phyloP scores from a whole-genome alignment of 2,113 vertebrate genomes.

The Petaurus breviceps region DNA sequence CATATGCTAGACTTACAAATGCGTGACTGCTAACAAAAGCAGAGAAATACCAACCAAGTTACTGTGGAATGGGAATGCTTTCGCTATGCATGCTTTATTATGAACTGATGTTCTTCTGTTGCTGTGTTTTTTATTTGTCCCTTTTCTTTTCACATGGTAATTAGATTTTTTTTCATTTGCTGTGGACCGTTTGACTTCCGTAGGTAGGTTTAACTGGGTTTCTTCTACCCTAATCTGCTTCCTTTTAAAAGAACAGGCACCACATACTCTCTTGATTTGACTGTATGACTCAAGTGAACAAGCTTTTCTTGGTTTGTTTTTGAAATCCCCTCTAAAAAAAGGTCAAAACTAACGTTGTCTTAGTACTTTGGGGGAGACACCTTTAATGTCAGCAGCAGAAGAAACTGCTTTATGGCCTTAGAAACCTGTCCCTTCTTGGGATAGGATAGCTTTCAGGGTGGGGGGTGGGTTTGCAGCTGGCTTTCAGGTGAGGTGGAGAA shows the following conservation, averaged over 20 bases:
- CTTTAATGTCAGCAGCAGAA: conserved; percentile 18
- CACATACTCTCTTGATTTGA: conserved; percentile 45
- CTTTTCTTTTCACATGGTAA: conserved; percentile 86
- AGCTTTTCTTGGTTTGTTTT: conserved; percentile 69
- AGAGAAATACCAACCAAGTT: background rate
- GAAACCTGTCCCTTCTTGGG: conserved; percentile 28
- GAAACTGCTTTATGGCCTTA: background rate
- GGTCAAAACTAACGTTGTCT: conserved; percentile 24
- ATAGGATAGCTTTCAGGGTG: conserved; percentile 1
- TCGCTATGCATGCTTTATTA: conserved; percentile 81
- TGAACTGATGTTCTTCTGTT: conserved; percentile 79
- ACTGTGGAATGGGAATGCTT: background rate
- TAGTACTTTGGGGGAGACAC: background rate
- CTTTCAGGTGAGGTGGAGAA: conserved; percentile 8
- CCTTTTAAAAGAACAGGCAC: conserved; percentile 52
- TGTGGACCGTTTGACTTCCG: conserved; percentile 91
- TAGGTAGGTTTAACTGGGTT: conserved; percentile 90
- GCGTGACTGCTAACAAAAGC: conserved; percentile 36
- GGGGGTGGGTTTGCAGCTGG: background rate
- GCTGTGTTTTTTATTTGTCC: conserved; percentile 86
- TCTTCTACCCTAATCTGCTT: conserved; percentile 66
- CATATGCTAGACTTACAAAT: conserved; percentile 20
- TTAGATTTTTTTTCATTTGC: conserved; percentile 94
- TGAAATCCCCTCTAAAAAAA: conserved; percentile 60
- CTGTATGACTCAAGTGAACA: conserved; percentile 66